Conservation (phyloP, 2,888 invertebrate genomes). For the Macrosiphum euphorbiae region DNA sequence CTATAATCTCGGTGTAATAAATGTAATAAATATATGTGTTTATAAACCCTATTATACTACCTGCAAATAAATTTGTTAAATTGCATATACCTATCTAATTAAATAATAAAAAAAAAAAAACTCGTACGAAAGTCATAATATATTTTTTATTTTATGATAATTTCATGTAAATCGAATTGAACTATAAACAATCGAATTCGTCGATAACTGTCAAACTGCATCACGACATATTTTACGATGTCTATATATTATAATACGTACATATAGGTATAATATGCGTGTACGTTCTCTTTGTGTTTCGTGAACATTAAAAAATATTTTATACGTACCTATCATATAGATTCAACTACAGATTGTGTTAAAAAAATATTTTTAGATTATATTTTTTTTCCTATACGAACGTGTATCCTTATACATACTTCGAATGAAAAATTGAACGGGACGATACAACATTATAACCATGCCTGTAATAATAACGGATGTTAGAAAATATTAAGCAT, state of each 20-base stretch:
- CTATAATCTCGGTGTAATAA: constrained; percentile 14
- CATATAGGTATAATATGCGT: background rate
- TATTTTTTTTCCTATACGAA: background rate
- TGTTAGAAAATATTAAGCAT: background rate
- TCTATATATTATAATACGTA: constrained; percentile 5
- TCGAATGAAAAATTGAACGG: background rate
- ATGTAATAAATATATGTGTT: background rate
- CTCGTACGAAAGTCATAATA: background rate
- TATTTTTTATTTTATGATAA: constrained; percentile 14
- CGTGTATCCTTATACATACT: background rate
- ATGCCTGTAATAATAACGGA: background rate
- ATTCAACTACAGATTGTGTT: background rate
- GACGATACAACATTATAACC: background rate
- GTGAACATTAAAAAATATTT: background rate
- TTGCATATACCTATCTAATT: constrained; percentile 4
- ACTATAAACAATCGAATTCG: constrained; percentile 40
- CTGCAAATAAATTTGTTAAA: constrained; percentile 25
- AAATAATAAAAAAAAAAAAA: constrained; percentile 27
- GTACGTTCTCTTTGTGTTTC: background rate
- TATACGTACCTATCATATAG: background rate
- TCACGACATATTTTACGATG: constrained; percentile 29
- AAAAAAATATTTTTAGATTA: constrained; percentile 1
- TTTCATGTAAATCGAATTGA: constrained; percentile 38
- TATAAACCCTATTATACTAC: background rate
- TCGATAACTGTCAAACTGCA: constrained; percentile 37